Evolutionary conservation across 2,888 invertebrate species (phyloP), one percentile per base, ranked within the genome.

Genomic region (Diarsia dahlii): DNA sequence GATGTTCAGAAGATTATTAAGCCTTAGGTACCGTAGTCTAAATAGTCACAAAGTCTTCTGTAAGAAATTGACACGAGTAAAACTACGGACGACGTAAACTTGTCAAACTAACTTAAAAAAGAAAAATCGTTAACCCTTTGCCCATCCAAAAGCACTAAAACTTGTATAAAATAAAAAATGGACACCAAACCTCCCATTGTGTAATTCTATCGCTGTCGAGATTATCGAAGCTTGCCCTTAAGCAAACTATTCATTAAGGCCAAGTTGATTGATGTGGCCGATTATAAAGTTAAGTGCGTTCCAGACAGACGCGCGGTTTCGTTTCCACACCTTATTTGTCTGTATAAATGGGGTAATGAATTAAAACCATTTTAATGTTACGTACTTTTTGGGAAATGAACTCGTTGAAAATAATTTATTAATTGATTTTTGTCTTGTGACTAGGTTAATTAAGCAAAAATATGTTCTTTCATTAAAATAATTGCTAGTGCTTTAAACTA

Each of bases 221-320:
- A 89, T 92, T 91, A 92, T 92, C 90, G 89, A 93, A 92, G 94
- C 91, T 91, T 91, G 92, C 93, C 94, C 93, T 93, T 93, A 90
- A 91, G 89, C 89, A 89, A 92, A 93, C 89, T 89, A 94, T 94
- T 95, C 92, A 95, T 95, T 94, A 95, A 89, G 92, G 89, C 87
- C 86, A 74, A 76, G 89, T 92, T 95, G 95, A 95, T 94, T 92
- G 94, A 95, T 95, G 93, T 81, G 74, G 68, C 86, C 88, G 92
- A 93, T 94, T 93, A 87, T 75, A 92, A 91, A 90, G 82, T 92
- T 89, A 92, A 91, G 92, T 79, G 86, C 76, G 76, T 80, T 68
- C 78, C 86, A 87, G 81, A 87, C 87, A 68, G 76, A 82, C 85
- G 77, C 78, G 89, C 87, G 85, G 87, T 84, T 81, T 78, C 73